A percentile compares a stretch with the other conserved stretches of the same genome.
Evolutionary conservation across 2,113 vertebrate genomes (phyloP).

Genomic region (Podarcis cretensis): DNA sequence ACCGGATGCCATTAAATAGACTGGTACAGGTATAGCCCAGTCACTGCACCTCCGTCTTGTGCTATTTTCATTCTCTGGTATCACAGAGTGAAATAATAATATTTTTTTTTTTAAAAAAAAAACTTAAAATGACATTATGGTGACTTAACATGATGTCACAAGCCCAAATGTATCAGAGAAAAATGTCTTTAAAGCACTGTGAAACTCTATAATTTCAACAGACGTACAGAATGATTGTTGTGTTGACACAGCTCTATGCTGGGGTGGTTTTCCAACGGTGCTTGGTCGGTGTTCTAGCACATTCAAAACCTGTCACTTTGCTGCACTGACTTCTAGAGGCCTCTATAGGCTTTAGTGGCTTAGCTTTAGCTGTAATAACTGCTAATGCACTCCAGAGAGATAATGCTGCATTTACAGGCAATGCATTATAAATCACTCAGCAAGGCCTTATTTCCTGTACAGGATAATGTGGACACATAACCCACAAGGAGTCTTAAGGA

Average conservation of each 20-base stretch:
- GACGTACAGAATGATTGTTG: neutral
- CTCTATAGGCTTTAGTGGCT: neutral
- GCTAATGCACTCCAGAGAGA: neutral
- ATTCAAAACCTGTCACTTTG: neutral
- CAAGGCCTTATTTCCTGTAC: neutral
- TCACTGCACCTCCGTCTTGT: accelerated
- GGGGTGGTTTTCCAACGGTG: neutral
- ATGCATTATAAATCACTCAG: slow-evolving; percentile 7
- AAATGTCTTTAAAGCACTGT: accelerated
- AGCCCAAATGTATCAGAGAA: neutral
- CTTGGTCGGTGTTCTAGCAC: slow-evolving; percentile 1
- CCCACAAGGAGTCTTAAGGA: neutral
- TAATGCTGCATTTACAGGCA: slow-evolving; percentile 16
- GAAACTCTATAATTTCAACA: neutral
- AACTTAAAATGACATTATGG: neutral
- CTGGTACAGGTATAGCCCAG: neutral
- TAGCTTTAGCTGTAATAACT: neutral
- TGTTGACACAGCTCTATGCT: neutral
- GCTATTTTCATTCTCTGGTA: neutral
- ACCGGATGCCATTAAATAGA: neutral
- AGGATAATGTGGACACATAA: neutral
- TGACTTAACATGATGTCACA: neutral
- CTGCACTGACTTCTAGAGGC: neutral
- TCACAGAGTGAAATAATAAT: neutral
- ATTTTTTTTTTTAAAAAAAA: neutral